phyloP scores from a whole-genome alignment of 1,140 invertebrate species.

The Euwallacea fornicatus region DNA sequence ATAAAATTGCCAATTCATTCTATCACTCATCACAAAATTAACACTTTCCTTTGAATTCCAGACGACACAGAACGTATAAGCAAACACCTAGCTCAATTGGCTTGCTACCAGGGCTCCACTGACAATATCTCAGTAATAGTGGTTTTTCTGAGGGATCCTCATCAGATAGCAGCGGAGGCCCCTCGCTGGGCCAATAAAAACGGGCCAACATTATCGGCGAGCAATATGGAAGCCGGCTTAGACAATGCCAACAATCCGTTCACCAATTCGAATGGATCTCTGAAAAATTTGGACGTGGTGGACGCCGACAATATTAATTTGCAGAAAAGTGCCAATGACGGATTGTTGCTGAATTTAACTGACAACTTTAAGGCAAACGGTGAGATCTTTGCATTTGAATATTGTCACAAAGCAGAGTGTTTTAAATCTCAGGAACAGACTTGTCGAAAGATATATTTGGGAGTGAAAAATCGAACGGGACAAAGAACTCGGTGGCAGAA shows the following conservation, averaged over 20 bases:
- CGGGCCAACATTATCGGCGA: conserved; percentile 30
- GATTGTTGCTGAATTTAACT: conserved; percentile 44
- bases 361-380: conserved; percentile 48
- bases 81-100: conserved; percentile 68
- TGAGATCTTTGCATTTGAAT: conserved; percentile 17
- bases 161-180: conserved; percentile 60
- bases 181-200: conserved; percentile 46
- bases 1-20: no score
- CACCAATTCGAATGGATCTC: conserved; percentile 47
- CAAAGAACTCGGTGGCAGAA: conserved; percentile 43
- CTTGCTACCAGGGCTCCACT: conserved; percentile 73
- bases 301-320: conserved; percentile 39
- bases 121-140: conserved; percentile 91
- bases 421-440: conserved; percentile 2
- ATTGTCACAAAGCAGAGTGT: background rate
- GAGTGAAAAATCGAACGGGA: conserved; percentile 47
- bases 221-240: conserved; percentile 48
- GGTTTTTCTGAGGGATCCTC: conserved; percentile 77
- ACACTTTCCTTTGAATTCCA: conserved; percentile 50
- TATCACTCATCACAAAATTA: no score
- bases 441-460: conserved; percentile 7
- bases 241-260: conserved; percentile 53
- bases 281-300: conserved; percentile 27
- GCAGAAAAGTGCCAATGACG: conserved; percentile 38
- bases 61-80: conserved; percentile 67